phyloP scores from a whole-genome alignment of 2,888 invertebrate species.

The Acrocyrtus sp. region DNA sequence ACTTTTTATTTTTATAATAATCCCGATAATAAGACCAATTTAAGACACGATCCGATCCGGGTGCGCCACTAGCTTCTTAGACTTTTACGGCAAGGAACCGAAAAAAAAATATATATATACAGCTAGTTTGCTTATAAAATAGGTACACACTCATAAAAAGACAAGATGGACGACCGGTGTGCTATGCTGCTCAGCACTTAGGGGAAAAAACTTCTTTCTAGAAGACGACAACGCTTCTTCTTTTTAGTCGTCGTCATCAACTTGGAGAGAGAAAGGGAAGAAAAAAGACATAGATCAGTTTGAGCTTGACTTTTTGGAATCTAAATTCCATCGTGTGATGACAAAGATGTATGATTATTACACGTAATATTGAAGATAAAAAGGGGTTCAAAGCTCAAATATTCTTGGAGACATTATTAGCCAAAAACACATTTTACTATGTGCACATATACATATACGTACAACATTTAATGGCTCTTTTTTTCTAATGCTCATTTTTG shows the following conservation, averaged over 20 bases:
- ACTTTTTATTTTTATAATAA: not conserved
- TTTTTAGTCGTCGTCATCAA: slow-evolving; percentile 5
- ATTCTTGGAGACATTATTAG: slow-evolving; percentile 39
- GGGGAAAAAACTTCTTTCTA: slow-evolving; percentile 13
- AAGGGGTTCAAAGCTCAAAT: slow-evolving; percentile 53
- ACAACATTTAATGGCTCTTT: slow-evolving; percentile 40
- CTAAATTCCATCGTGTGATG: slow-evolving; percentile 56
- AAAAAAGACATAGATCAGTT: slow-evolving; percentile 53
- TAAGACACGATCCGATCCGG: no score
- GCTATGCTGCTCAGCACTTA: not conserved
- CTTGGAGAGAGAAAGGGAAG: slow-evolving; percentile 24
- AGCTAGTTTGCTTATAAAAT: not conserved
- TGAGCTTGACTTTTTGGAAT: slow-evolving; percentile 55
- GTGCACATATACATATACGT: no score
- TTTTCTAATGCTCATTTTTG: not conserved
- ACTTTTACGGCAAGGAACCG: not conserved
- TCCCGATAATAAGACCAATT: not conserved
- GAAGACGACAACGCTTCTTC: not conserved
- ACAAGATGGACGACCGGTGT: slow-evolving; percentile 31
- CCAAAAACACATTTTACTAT: slow-evolving; percentile 7
- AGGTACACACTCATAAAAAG: slow-evolving; percentile 7
- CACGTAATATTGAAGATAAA: slow-evolving; percentile 53
- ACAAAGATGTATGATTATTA: slow-evolving; percentile 56
- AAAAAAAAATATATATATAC: not conserved
- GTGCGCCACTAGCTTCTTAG: not conserved